Conservation (phyloP, 1,140 invertebrate species). For the Diploscapter pachys region DNA sequence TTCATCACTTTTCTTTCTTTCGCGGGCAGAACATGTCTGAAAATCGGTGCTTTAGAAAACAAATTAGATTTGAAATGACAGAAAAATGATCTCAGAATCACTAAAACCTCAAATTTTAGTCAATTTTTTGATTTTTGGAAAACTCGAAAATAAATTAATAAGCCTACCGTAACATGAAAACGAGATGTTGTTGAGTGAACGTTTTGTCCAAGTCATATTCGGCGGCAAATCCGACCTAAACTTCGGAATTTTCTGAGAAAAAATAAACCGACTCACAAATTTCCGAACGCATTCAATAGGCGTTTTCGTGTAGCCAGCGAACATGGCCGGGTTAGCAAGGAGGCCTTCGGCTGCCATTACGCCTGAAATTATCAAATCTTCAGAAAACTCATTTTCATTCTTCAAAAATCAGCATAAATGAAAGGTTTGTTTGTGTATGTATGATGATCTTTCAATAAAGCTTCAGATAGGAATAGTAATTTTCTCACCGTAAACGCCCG, state of each 20-base stretch:
- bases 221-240: constrained; percentile 15
- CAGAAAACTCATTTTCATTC: background rate
- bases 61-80: too few relatives aligned
- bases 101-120: too few relatives aligned
- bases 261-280: constrained; percentile 69
- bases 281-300: constrained; percentile 75
- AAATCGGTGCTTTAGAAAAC: too few relatives aligned
- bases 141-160: too few relatives aligned
- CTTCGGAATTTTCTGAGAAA: background rate
- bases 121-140: too few relatives aligned
- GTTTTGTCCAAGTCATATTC: constrained; percentile 12
- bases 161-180: constrained; percentile 29
- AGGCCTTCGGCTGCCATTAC: constrained; percentile 85
- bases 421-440: background rate
- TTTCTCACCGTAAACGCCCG: constrained; percentile 72
- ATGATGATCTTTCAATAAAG: too few relatives aligned
- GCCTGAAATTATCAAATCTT: constrained; percentile 61
- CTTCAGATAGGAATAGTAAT: constrained; percentile 6
- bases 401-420: constrained; percentile 8
- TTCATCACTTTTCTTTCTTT: too few relatives aligned
- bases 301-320: constrained; percentile 70
- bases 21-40: too few relatives aligned
- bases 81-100: too few relatives aligned
- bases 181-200: constrained; percentile 34
- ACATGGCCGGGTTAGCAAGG: constrained; percentile 83